Percentiles rank a stretch among this genome's conserved stretches.
phyloP scores from a whole-genome alignment of 2,888 invertebrate species.

The Notodonta ziczac region DNA sequence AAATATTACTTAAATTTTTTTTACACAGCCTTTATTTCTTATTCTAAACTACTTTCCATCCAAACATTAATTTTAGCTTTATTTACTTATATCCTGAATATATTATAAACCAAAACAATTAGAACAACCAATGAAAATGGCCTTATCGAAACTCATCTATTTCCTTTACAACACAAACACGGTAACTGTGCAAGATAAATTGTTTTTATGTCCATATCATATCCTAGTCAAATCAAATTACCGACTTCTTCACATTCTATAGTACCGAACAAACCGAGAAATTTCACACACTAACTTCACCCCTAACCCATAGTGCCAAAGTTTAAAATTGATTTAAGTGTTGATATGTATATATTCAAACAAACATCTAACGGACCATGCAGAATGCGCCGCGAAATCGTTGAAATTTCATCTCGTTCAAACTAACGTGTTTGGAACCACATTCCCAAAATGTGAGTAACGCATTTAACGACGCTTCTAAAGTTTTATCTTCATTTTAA shows the following conservation, averaged over 20 bases:
- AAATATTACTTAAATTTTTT: no score
- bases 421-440: conserved; percentile 35
- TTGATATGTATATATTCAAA: conserved; percentile 15
- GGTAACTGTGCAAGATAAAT: background rate
- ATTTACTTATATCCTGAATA: no score
- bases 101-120: no score
- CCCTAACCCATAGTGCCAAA: background rate
- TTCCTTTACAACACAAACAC: no score
- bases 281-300: background rate
- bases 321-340: conserved; percentile 8
- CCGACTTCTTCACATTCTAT: background rate
- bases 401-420: conserved; percentile 45
- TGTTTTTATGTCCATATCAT: background rate
- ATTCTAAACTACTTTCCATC: no score
- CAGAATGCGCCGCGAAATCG: conserved; percentile 47
- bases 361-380: conserved; percentile 45
- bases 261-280: background rate
- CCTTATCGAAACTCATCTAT: no score
- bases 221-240: background rate
- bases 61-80: no score
- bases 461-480: background rate
- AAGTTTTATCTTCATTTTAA: background rate
- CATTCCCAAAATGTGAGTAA: conserved; percentile 13
- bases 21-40: no score
- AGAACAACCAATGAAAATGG: no score